Evolutionary conservation across 2,797 vertebrate genomes (phyloP).

Genomic region (Pelochelys cantorii): DNA sequence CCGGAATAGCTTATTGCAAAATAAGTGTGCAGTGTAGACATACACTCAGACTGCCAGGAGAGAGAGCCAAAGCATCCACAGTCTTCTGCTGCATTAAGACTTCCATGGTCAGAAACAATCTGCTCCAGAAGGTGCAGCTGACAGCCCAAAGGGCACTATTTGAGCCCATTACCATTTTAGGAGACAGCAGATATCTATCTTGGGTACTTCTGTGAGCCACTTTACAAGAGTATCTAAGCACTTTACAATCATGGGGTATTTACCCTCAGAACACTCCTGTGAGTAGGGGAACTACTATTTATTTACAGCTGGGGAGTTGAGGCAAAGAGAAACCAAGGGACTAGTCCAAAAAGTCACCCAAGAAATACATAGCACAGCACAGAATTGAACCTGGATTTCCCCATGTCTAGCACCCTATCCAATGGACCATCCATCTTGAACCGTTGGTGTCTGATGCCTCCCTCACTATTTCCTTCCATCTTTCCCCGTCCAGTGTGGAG

Average conservation of each 20-base stretch:
- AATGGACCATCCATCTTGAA: background rate
- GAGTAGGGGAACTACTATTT: background rate
- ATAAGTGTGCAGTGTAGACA: too few species aligned
- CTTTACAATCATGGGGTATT: background rate
- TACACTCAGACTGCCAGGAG: background rate
- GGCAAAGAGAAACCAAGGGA: background rate
- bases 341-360: background rate
- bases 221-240: background rate
- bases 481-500: too few species aligned
- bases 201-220: background rate
- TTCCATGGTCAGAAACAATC: background rate
- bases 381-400: background rate
- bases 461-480: too few species aligned
- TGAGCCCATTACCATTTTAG: background rate
- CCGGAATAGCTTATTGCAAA: too few species aligned
- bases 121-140: background rate
- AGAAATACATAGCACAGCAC: background rate
- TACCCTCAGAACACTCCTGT: background rate
- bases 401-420: background rate
- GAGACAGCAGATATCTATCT: background rate
- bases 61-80: background rate
- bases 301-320: background rate
- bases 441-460: too few species aligned
- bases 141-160: background rate
- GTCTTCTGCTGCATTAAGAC: background rate